phyloP scores from a whole-genome alignment of 1,140 invertebrate genomes.

The Nephotettix cincticeps region DNA sequence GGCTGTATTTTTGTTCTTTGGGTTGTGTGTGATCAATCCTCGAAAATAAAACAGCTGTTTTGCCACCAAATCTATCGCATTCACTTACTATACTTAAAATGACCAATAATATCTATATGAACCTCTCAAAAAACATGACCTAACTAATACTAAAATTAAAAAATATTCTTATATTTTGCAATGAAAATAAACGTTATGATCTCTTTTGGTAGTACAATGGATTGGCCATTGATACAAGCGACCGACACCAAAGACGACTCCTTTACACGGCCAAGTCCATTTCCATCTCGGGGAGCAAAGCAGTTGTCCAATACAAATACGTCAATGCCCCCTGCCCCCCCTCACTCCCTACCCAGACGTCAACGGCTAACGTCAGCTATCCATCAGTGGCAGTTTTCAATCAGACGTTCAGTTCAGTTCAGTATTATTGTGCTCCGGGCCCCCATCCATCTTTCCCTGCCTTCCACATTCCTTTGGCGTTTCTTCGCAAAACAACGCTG shows the following conservation, averaged over 20 bases:
- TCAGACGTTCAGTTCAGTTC: constrained; percentile 2
- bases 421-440: constrained; percentile 18
- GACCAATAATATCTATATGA: too few relatives aligned
- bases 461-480: constrained; percentile 3
- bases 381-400: constrained; percentile 16
- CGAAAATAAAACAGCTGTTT: too few relatives aligned
- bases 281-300: not conserved
- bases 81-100: too few relatives aligned
- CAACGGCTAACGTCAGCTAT: constrained; percentile 15
- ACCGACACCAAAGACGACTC: constrained; percentile 22
- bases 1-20: too few relatives aligned
- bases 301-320: constrained; percentile 17
- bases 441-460: constrained; percentile 5
- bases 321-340: constrained; percentile 4
- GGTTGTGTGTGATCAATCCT: too few relatives aligned
- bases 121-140: too few relatives aligned
- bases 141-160: too few relatives aligned
- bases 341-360: constrained; percentile 1
- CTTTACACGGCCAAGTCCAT: constrained; percentile 17
- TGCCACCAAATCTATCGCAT: too few relatives aligned
- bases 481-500: not conserved
- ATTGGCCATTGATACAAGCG: too few relatives aligned
- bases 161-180: too few relatives aligned
- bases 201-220: too few relatives aligned
- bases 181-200: too few relatives aligned